A percentile compares a stretch with the other conserved stretches of the same genome.
Conservation (phyloP, 1,140 invertebrate genomes). For the Harlomillsia oculata region DNA sequence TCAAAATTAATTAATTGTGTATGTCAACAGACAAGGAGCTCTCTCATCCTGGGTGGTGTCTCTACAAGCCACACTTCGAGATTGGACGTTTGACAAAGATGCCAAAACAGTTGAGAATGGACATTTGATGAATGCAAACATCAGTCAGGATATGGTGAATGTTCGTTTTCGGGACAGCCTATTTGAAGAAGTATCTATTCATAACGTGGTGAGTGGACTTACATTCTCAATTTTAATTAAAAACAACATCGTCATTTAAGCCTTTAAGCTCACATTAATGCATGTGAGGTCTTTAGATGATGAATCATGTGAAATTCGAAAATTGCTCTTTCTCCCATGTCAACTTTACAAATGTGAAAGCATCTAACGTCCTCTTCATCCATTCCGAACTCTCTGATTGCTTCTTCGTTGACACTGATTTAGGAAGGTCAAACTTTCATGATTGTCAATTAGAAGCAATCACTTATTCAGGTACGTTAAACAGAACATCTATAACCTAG, state of each 20-base stretch:
- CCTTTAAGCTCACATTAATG: too few relatives aligned
- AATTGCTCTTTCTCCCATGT: constrained; percentile 34
- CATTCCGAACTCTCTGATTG: constrained; percentile 33
- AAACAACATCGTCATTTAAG: not conserved
- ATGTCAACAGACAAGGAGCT: constrained; percentile 25
- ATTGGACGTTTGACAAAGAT: constrained; percentile 34
- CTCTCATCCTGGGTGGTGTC: constrained; percentile 33
- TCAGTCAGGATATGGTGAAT: constrained; percentile 23
- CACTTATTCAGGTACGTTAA: constrained; percentile 30
- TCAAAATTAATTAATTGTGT: not conserved
- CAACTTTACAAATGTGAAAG: constrained; percentile 34
- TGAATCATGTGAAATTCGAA: constrained; percentile 36
- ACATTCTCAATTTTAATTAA: not conserved
- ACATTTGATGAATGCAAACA: constrained; percentile 20
- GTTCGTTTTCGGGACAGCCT: constrained; percentile 24
- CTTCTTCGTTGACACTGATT: constrained; percentile 32
- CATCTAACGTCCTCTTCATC: constrained; percentile 33
- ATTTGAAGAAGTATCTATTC: constrained; percentile 30
- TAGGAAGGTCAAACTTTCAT: constrained; percentile 31
- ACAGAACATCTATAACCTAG: not conserved
- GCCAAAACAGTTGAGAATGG: constrained; percentile 20
- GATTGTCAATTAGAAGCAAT: constrained; percentile 31
- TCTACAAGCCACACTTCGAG: constrained; percentile 30
- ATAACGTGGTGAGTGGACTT: constrained; percentile 31
- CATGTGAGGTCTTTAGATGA: too few relatives aligned